Evolutionary conservation across 2,797 vertebrate species (phyloP), one percentile per base, ranked within the genome.

Genomic region (Pipistrellus pipistrellus): DNA sequence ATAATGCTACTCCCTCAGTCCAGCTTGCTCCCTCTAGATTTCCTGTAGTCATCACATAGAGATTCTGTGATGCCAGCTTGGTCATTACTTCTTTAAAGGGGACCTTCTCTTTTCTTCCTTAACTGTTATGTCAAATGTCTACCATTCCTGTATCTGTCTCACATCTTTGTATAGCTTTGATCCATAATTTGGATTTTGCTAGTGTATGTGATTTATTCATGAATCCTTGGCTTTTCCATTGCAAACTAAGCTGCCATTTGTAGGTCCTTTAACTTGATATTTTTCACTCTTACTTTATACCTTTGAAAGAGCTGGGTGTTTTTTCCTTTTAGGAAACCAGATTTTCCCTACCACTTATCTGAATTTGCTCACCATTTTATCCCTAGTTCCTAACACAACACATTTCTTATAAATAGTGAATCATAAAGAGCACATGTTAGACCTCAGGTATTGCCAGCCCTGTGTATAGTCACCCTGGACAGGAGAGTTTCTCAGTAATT

Each of bases 341-440:
- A 32, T 8, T 77, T 35, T 87, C 35, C 27, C 62, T 87, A 15
- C 81, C 20, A 13, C 64, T 78, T 78, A 25, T 71, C 38, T 76
- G 7, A 10, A 76, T 85, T 94, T 90, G 66, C 73, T 95, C 44
- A 66, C 51, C 44, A 6, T 55, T 89, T 76, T 73, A 75, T 62
- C n/a, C 32, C 44, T 76, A 35, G 30, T 89, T 88, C 64, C 62
- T 59, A 72, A 59, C 35, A 75, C 51, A 91, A 2, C 53, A 14
- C 85, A 9, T 75, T 6, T 9, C 68, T 93, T 86, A 57, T 38
- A 44, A 48, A 48, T 72, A 80, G n/a, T 88, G 93, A 95, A 89
- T 91, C 55, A 48, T 87, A 77, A 95, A 72, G 88, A 93, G 55
- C 35, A 38, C 83, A 62, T 88, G 77, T 84, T 77, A 90, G 68